These are phyloP conservation scores for Pectinophora gossypiella DNA, from an alignment of 1,140 invertebrate species.

Conservation along the genomic window DNA sequence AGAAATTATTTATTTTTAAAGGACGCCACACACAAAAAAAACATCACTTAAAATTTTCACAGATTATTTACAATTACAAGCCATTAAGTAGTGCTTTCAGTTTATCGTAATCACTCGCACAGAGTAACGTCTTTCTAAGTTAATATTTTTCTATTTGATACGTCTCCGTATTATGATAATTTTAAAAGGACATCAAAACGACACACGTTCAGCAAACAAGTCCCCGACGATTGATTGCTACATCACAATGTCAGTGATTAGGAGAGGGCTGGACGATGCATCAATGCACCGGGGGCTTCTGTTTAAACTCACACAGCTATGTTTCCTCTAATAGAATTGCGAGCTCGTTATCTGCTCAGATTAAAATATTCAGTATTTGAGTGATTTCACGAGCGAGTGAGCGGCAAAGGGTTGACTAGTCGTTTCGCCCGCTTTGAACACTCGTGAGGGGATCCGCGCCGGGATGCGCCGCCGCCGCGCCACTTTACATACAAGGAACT, in stretches of 20 bases:
- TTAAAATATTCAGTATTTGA: constrained; percentile 76
- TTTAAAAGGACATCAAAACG: too few relatives aligned
- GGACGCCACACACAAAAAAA: too few relatives aligned
- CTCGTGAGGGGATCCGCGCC: constrained; percentile 56
- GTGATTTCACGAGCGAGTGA: constrained; percentile 74
- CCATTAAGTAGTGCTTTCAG: too few relatives aligned
- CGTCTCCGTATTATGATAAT: too few relatives aligned
- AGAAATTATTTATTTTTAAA: too few relatives aligned
- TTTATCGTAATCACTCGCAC: too few relatives aligned
- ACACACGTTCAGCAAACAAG: too few relatives aligned
- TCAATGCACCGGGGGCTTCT: constrained; percentile 22
- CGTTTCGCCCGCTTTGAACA: constrained; percentile 70
- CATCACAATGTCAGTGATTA: neutral
- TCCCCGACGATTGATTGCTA: too few relatives aligned
- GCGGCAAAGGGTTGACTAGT: constrained; percentile 73
- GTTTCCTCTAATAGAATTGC: constrained; percentile 74
- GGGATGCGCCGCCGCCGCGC: constrained; percentile 41
- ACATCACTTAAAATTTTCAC: too few relatives aligned
- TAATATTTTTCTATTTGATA: too few relatives aligned
- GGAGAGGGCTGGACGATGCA: constrained; percentile 8
- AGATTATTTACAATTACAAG: too few relatives aligned
- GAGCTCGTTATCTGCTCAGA: constrained; percentile 74
- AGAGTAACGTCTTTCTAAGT: too few relatives aligned
- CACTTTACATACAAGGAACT: constrained; percentile 55
- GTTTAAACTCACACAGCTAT: constrained; percentile 67